Evolutionary conservation across 2,888 invertebrate species (phyloP).

Genomic region (Diloba caeruleocephala): DNA sequence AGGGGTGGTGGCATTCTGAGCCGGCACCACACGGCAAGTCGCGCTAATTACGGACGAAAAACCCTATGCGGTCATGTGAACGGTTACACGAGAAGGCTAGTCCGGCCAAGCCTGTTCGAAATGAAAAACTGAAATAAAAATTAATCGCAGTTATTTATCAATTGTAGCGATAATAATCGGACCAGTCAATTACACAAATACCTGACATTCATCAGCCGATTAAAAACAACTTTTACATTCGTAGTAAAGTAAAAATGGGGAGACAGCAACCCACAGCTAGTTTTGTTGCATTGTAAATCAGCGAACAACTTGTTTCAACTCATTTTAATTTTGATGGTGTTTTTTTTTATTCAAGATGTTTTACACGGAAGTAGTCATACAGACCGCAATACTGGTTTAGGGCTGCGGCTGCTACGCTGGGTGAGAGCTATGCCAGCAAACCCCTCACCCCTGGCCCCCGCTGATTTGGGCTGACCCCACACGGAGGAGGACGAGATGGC

Average conservation of each 20-base stretch:
- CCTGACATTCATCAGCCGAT: slow-evolving; percentile 4
- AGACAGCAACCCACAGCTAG: slow-evolving; percentile 1
- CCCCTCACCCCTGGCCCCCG: too few relatives aligned
- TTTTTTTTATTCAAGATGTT: too few relatives aligned
- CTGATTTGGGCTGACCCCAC: too few relatives aligned
- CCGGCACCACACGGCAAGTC: too few relatives aligned
- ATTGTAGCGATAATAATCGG: slow-evolving; percentile 28
- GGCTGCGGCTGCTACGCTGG: too few relatives aligned
- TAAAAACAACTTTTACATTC: slow-evolving; percentile 20
- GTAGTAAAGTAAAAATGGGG: slow-evolving; percentile 1
- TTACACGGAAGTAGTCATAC: too few relatives aligned
- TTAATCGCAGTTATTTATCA: slow-evolving; percentile 18
- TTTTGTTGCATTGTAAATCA: slow-evolving; percentile 3
- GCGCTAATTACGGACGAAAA: slow-evolving; percentile 39
- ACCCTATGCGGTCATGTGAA: slow-evolving; percentile 18
- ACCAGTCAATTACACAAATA: slow-evolving; percentile 17
- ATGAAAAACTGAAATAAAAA: slow-evolving; percentile 22
- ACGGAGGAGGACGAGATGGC: too few relatives aligned
- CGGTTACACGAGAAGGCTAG: slow-evolving; percentile 23
- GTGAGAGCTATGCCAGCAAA: too few relatives aligned
- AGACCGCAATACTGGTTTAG: too few relatives aligned
- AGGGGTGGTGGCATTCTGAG: too few relatives aligned
- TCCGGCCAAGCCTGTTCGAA: slow-evolving; percentile 2
- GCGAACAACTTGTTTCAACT: slow-evolving; percentile 1
- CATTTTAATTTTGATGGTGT: too few relatives aligned